Evolutionary conservation across 2,797 vertebrate genomes (phyloP), one percentile per base, ranked within the genome.

Genomic region (Galago senegalensis): DNA sequence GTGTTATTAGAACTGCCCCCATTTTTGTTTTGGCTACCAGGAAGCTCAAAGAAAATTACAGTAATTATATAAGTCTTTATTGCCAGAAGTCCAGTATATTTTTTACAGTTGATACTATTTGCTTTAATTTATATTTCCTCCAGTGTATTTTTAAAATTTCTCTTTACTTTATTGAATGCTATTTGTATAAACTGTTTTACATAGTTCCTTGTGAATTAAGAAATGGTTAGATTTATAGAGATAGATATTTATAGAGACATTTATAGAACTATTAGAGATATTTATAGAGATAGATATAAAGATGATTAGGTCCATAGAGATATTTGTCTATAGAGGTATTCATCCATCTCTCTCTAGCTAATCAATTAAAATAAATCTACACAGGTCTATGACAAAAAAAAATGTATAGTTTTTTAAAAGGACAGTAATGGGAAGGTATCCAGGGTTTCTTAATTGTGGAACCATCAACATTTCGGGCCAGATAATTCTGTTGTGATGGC

Each of bases 11-110:
- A 23, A 70, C 46, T 79, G 9, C 20, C 65, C 81, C 56, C 2
- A n/a, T 61, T 77, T 96, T 67, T 76, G 17, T 65, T 77, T 72
- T 37, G 67, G 20, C 56, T 69, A 69, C 53, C 21, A 83, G 69
- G 40, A 85, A 81, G 7, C 16, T 7, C 85, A 95, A 65, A 92
- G 72, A 95, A 89, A 94, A 72, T 5, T 25, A 43, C 21, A 76
- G 40, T 21, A 63, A 72, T 63, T 76, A 46, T 61, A 21, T 56
- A 79, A 85, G 43, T 58, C 56, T 76, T 17, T 8, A 25, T 53
- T 31, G 21, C 85, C 60, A 77, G 29, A 8, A 70, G 40, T 31
- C 21, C 16, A 25, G n/a, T 49, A 60, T 46, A 63, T 23, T 80
- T 17, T 60, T 13, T 70, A 53, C 7, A 63, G 7, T n/a, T 63